Conservation (phyloP, 2,113 vertebrate species). For the Aphelocoma coerulescens region DNA sequence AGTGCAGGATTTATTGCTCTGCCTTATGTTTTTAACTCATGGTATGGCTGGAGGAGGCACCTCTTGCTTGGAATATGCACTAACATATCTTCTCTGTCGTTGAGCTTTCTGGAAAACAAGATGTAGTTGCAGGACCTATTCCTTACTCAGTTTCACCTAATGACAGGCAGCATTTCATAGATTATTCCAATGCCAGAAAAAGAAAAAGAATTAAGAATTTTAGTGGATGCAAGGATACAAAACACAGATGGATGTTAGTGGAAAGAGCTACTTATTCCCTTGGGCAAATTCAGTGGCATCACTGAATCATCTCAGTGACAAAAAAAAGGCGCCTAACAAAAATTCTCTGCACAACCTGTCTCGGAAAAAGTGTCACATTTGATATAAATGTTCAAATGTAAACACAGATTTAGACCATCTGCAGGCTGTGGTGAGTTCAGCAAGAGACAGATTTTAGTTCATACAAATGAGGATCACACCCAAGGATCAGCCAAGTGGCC, state of each 20-base stretch:
- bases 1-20: constrained; percentile 3
- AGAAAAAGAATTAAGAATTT: neutral
- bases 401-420: neutral
- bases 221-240: neutral
- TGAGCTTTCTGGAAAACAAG: neutral
- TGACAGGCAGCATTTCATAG: neutral
- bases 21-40: neutral
- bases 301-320: neutral
- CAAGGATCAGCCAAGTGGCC: neutral
- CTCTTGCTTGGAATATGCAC: neutral
- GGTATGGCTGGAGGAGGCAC: neutral
- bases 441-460: neutral
- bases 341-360: neutral
- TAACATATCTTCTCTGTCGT: neutral
- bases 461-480: neutral
- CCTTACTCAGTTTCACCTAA: neutral
- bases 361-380: neutral
- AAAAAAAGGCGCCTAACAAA: neutral
- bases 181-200: neutral
- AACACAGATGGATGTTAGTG: neutral
- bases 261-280: neutral
- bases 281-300: neutral
- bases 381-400: neutral
- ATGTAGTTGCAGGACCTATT: neutral
- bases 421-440: neutral